Base-by-base conservation (phyloP, 2,888 invertebrate genomes). In the Tetropium fuscum region DNA sequence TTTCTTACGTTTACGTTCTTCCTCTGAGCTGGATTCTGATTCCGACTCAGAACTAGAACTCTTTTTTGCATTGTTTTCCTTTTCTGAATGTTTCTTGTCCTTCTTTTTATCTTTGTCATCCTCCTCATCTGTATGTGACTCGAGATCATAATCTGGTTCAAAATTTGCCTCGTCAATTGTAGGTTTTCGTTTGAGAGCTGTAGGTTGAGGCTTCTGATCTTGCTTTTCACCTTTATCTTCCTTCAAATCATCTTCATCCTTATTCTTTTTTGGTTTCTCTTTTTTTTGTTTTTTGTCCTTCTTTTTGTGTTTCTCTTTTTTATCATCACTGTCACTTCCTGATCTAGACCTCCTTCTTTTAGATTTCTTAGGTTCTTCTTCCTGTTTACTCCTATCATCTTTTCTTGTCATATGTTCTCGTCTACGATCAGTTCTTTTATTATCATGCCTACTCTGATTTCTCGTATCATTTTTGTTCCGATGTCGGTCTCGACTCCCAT, bases 101-200 rank as follows among this genome's bases (percentile, higher is more conserved):
- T 81, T 85, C 78, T 72, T 71, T 18, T 80, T 80, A 4, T 70
- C 64, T 1, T 74, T 71, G 8, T 67, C 71, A 25, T 69, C 71
- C 25, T 87, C 87, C 8, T 84, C 86, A 60, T 89, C 89, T 1
- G 83, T 82, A 68, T 90, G 90, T 13, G 83, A 85, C 59, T 90
- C 90, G 3, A 88, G 84, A 66, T 91, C 91, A 77, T 91, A 91
- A 75, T 91, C 91, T 0, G 90, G 91, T 72, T 89, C 91, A 74
- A 91, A 91, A 73, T 85, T 88, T 0, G 90, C 87, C 80, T 92
- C 92, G 70, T 91, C 90, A 34, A 91, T 80, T 3, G 87, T 86
- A 5, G 89, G 86, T 71, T 90, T 89, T 69, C 90, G 88, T 63
- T 88, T 71, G 61, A 76, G 75, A 15, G 77, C 74, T 0, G 73